Base-by-base conservation (phyloP, 2,888 invertebrate genomes). In the Euphydryas editha region DNA sequence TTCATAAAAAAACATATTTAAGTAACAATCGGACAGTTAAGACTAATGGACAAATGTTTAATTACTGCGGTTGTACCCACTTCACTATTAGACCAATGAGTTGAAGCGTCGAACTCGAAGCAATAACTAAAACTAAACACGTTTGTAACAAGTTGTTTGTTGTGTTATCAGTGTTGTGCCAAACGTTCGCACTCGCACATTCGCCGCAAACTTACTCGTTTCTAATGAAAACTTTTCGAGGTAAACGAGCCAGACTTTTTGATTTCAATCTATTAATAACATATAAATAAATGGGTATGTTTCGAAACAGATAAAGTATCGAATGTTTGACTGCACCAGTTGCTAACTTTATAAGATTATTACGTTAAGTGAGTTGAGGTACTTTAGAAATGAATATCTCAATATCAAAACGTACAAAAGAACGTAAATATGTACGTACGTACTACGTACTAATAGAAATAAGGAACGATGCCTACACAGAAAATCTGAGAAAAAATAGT, bases 111-210 rank as follows among this genome's bases (percentile, higher is more conserved):
- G 88, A 91, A 90, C 87, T 90, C 85, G 81, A 81, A 83, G 90
- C 88, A 90, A 91, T 90, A 91, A 90, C 91, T 91, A 89, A 91
- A 91, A 91, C 91, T 91, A 90, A 92, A 91, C 90, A 90, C 89
- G 92, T 92, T 91, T 89, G 91, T 90, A 92, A 92, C 92, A 90
- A 92, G 90, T 91, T 92, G 91, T 90, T 90, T 90, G 91, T 91
- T 89, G 87, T 89, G 90, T 92, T 92, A 92, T 92, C 92, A 91
- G 90, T 84, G 83, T 78, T 84, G 84, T 83, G 84, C 91, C 90
- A 90, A 91, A 85, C 90, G 87, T 83, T 87, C 85, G 84, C 85
- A 75, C 85, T 82, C 87, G 83, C 85, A 82, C 86, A 84, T 85
- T 86, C 86, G 77, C 87, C 88, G 80, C 87, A 83, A 92, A 92